These are phyloP conservation scores for Clangula hyemalis DNA, from an alignment of 2,797 vertebrate genomes.

Conservation along the genomic window DNA sequence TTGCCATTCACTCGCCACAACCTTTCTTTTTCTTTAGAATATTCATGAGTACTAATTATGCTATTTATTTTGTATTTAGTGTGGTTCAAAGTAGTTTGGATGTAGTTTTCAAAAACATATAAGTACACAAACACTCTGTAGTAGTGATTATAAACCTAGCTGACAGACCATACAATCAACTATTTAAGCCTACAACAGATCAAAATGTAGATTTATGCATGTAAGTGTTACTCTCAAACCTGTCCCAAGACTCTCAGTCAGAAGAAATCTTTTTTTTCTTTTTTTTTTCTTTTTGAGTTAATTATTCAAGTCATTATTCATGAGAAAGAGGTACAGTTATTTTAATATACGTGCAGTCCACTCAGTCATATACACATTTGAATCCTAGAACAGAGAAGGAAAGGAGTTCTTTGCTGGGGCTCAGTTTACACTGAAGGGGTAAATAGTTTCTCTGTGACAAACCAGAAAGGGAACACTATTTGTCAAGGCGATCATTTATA, in stretches of 20 bases:
- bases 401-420: not conserved
- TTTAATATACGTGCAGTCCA: not conserved
- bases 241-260: not conserved
- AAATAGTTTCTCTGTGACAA: not conserved
- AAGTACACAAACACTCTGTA: not conserved
- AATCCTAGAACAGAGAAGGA: not conserved
- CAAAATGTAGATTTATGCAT: not conserved
- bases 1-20: not conserved
- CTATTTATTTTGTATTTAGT: not conserved
- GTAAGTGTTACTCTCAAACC: not conserved
- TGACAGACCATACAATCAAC: not conserved
- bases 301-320: not conserved
- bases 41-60: not conserved
- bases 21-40: not conserved
- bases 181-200: not conserved
- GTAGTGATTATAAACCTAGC: not conserved
- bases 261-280: not conserved
- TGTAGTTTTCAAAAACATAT: not conserved
- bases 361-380: not conserved
- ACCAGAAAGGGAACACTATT: not conserved
- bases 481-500: not conserved
- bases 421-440: not conserved
- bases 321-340: not conserved
- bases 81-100: not conserved
- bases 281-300: not conserved